phyloP scores from a whole-genome alignment of 2,888 invertebrate species.

The Dasysyrphus albostriatus region DNA sequence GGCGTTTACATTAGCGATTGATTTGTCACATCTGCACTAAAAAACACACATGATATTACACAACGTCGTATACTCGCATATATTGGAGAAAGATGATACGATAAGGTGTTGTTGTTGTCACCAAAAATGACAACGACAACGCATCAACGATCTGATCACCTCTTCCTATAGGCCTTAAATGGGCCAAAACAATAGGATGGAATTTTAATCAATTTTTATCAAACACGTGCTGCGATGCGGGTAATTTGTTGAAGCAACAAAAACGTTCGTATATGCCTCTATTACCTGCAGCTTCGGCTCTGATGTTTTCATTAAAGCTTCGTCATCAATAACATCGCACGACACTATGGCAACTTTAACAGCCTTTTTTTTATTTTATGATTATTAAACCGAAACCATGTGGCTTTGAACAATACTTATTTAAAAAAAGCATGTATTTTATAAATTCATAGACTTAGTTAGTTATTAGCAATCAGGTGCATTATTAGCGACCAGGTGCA shows the following conservation, averaged over 20 bases:
- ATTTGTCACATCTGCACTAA: too few species aligned
- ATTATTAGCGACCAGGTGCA: background rate
- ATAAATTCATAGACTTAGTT: conserved; percentile 10
- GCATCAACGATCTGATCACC: background rate
- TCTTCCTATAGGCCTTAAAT: background rate
- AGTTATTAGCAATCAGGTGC: too few species aligned
- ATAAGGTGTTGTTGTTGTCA: conserved; percentile 53
- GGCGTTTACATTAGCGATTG: too few species aligned
- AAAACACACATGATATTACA: too few species aligned
- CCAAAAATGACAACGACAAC: conserved; percentile 1
- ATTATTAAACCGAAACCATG: conserved; percentile 14
- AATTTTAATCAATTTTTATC: conserved; percentile 22
- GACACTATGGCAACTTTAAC: background rate
- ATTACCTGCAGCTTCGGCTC: background rate
- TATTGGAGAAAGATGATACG: conserved; percentile 1
- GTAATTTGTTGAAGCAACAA: conserved; percentile 50
- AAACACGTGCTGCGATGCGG: conserved; percentile 50
- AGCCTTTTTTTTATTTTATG: conserved; percentile 5
- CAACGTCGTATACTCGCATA: too few species aligned
- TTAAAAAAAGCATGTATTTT: background rate
- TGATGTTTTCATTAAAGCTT: conserved; percentile 24
- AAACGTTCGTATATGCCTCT: background rate
- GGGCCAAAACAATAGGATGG: conserved; percentile 10
- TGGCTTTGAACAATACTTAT: background rate
- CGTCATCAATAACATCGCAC: background rate